These are phyloP conservation scores for Peromyscus eremicus DNA, from an alignment of 2,797 vertebrate species.

Conservation along the genomic window DNA sequence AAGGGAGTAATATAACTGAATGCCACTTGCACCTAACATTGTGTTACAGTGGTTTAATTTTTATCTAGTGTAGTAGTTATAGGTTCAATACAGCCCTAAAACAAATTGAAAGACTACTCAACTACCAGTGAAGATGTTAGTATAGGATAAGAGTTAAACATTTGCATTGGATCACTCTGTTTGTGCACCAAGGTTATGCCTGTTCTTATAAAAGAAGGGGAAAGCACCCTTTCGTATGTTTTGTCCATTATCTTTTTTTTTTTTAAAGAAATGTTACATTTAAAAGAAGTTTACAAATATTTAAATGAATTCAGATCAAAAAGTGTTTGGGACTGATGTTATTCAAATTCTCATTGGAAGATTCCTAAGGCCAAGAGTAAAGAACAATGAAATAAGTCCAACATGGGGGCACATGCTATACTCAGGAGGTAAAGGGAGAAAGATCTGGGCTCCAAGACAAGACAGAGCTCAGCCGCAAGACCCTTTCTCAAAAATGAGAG, in stretches of 20 bases:
- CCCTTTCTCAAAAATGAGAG: background rate
- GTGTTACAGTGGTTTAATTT: background rate
- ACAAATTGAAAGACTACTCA: background rate
- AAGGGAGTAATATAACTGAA: background rate
- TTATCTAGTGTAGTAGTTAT: background rate
- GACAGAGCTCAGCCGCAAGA: background rate
- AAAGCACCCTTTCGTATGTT: background rate
- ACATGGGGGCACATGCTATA: background rate
- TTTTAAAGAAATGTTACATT: background rate
- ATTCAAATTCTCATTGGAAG: background rate
- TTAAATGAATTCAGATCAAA: background rate
- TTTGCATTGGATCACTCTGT: background rate
- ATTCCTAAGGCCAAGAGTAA: background rate
- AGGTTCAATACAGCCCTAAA: background rate
- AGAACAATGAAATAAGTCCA: background rate
- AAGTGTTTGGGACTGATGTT: background rate
- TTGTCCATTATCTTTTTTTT: background rate
- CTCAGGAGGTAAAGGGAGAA: rapidly evolving
- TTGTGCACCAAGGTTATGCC: background rate
- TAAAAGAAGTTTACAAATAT: background rate
- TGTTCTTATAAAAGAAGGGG: background rate
- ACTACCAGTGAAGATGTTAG: background rate
- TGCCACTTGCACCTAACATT: background rate
- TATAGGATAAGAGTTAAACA: background rate
- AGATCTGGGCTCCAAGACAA: background rate